Percentiles rank a stretch among this genome's conserved stretches.
Conservation (phyloP, 2,113 vertebrate species). For the Oreochromis spilurus region DNA sequence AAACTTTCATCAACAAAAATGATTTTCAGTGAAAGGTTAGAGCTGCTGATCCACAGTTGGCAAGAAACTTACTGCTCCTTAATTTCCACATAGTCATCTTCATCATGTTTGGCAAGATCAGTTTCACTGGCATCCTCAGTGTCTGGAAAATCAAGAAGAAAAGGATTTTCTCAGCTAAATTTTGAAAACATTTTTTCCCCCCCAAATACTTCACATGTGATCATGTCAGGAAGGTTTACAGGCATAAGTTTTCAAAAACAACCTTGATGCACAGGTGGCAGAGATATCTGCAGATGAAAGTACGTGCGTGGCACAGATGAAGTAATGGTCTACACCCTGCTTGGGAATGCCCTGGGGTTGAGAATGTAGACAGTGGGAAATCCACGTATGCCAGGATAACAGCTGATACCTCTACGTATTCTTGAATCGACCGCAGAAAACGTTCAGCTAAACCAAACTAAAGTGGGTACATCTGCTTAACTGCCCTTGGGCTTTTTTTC, state of each 20-base stretch:
- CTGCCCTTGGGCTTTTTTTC: not conserved
- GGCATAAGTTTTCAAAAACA: not conserved
- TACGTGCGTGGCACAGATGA: constrained; percentile 47
- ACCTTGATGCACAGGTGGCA: not conserved
- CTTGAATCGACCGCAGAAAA: not conserved
- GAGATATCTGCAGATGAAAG: not conserved
- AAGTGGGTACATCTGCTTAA: not conserved
- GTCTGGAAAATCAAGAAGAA: constrained; percentile 67
- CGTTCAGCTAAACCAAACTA: not conserved
- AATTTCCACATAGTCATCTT: constrained; percentile 95
- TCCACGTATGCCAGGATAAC: not conserved
- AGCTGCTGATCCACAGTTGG: not conserved
- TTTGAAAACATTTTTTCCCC: not conserved
- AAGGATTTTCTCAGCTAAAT: not conserved
- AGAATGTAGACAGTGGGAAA: not conserved
- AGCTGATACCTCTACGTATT: not conserved
- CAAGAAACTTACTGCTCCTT: constrained; percentile 90
- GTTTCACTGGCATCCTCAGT: constrained; percentile 99
- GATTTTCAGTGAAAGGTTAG: not conserved
- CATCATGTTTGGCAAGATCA: constrained; percentile 93
- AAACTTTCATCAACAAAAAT: not conserved
- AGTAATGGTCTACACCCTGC: constrained; percentile 40
- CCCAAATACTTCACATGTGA: not conserved
- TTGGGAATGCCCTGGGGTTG: not conserved
- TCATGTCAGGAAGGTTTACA: not conserved